phyloP scores from a whole-genome alignment of 2,888 invertebrate genomes.

The Pyrochroa serraticornis region DNA sequence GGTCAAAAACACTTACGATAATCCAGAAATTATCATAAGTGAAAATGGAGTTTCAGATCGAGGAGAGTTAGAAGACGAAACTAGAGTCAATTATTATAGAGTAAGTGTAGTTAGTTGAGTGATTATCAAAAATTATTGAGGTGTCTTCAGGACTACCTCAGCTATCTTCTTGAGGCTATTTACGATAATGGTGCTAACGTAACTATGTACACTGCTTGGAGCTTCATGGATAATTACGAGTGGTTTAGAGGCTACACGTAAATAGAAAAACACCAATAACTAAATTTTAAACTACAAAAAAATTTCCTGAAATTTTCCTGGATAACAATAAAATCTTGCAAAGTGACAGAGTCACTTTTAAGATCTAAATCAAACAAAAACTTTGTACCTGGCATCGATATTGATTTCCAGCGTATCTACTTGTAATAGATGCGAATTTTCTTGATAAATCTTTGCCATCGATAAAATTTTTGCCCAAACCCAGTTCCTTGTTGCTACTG shows the following conservation, averaged over 20 bases:
- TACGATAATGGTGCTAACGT: constrained; percentile 53
- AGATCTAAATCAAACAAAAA: no score
- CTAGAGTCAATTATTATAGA: constrained; percentile 55
- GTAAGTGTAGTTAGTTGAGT: neutral
- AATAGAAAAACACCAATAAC: constrained; percentile 46
- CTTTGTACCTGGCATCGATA: no score
- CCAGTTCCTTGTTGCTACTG: no score
- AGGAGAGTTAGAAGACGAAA: constrained; percentile 59
- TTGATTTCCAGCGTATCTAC: no score
- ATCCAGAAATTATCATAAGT: constrained; percentile 62
- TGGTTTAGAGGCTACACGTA: constrained; percentile 59
- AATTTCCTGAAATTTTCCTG: neutral
- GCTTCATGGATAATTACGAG: constrained; percentile 49
- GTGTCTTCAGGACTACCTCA: neutral
- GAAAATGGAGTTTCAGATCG: constrained; percentile 64
- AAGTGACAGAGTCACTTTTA: no score
- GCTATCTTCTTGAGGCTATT: constrained; percentile 35
- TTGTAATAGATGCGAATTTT: no score
- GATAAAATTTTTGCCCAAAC: no score
- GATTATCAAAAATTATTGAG: neutral
- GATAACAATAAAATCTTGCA: no score
- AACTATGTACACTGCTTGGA: constrained; percentile 56
- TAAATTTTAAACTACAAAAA: neutral
- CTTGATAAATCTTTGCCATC: no score
- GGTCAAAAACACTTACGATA: constrained; percentile 17